Evolutionary conservation across 2,888 invertebrate genomes (phyloP).

Genomic region (Scaeva pyrastri): DNA sequence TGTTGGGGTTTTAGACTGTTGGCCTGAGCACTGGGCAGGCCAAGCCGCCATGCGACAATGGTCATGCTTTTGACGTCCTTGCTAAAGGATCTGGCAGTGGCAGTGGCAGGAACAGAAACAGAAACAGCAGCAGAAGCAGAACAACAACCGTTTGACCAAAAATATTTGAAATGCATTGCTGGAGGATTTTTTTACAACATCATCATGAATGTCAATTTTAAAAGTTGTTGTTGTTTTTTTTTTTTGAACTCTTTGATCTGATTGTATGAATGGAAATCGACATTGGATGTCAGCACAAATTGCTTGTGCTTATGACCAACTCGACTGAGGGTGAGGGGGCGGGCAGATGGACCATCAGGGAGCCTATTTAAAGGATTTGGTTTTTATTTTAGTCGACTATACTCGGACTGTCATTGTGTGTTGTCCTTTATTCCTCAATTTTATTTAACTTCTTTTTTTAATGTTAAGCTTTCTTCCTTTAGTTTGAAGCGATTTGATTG

Average conservation of each 20-base stretch:
- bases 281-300: conserved; percentile 43
- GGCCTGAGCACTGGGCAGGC: background rate
- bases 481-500: background rate
- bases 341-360: background rate
- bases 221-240: background rate
- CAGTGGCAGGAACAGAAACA: too few species aligned
- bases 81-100: background rate
- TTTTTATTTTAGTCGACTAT: conserved; percentile 10
- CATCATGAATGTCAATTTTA: conserved; percentile 30
- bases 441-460: conserved; percentile 6
- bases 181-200: conserved; percentile 19
- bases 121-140: conserved; percentile 12
- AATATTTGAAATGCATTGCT: conserved; percentile 59
- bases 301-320: conserved; percentile 28
- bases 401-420: conserved; percentile 26
- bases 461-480: background rate
- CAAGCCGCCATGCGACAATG: background rate
- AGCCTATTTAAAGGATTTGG: conserved; percentile 35
- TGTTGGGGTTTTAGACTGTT: background rate
- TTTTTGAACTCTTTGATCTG: conserved; percentile 8
- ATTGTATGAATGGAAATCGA: background rate
- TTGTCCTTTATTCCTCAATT: conserved; percentile 23
- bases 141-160: conserved; percentile 53
- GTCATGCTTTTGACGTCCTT: background rate
- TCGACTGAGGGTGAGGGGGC: too few species aligned